Evolutionary conservation across 2,113 vertebrate genomes (phyloP).

Genomic region (Cromileptes altivelis): DNA sequence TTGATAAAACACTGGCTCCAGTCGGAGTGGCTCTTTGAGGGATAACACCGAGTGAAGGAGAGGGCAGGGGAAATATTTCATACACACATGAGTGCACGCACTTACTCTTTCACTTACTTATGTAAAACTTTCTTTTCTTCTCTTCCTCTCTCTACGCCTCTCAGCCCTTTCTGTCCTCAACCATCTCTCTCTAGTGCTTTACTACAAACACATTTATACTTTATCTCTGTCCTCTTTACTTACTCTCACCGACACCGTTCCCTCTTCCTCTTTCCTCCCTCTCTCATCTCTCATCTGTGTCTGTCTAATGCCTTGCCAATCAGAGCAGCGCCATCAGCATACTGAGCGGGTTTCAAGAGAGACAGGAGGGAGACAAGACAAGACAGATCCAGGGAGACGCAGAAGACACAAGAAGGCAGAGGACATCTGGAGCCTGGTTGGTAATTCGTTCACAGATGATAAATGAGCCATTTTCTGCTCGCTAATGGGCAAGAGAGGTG

Average conservation of each 20-base stretch:
- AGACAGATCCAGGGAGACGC: constrained; percentile 42
- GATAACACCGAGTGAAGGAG: constrained; percentile 39
- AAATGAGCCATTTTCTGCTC: constrained; percentile 55
- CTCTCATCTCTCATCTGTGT: constrained; percentile 61
- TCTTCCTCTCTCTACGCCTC: constrained; percentile 15
- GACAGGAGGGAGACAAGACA: constrained; percentile 53
- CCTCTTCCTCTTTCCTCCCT: constrained; percentile 24
- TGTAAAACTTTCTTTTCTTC: constrained; percentile 57
- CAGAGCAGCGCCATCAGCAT: constrained; percentile 55
- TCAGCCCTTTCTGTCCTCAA: constrained; percentile 36
- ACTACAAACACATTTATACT: constrained; percentile 59
- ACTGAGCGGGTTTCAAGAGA: constrained; percentile 52
- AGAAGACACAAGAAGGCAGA: constrained; percentile 44
- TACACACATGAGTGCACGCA: constrained; percentile 53
- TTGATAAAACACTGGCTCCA: constrained; percentile 47
- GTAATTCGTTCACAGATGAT: constrained; percentile 73
- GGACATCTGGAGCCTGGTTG: constrained; percentile 69
- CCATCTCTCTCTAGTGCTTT: constrained; percentile 41
- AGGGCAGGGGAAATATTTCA: constrained; percentile 55
- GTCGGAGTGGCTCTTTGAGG: constrained; percentile 45
- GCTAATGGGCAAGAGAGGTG: constrained; percentile 46
- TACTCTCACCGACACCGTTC: constrained; percentile 48
- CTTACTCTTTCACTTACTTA: constrained; percentile 45
- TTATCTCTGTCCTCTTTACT: constrained; percentile 66
- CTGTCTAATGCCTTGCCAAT: constrained; percentile 69